These are phyloP conservation scores for Planococcus citri DNA, from an alignment of 1,140 invertebrate species.

Conservation along the genomic window DNA sequence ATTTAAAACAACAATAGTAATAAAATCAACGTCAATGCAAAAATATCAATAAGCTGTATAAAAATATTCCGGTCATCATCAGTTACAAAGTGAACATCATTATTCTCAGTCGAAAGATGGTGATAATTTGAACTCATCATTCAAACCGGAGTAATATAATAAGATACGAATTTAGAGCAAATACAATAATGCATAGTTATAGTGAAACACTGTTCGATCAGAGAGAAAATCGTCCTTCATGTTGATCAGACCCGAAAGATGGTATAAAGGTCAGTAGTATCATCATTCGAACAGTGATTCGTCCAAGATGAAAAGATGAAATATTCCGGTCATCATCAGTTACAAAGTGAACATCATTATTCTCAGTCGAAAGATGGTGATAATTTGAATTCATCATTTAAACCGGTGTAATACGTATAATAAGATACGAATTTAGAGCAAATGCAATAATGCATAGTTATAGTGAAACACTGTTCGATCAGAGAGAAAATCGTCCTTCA, in stretches of 20 bases:
- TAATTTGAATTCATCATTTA: conserved; percentile 3
- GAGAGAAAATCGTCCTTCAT: not conserved
- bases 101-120: conserved; percentile 11
- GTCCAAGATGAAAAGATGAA: no score
- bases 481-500: not conserved
- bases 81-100: not conserved
- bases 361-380: conserved; percentile 15
- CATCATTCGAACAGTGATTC: not conserved
- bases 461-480: no score
- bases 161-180: no score
- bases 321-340: not conserved
- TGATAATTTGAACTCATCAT: conserved; percentile 13
- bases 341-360: not conserved
- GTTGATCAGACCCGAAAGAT: conserved; percentile 11
- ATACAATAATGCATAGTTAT: no score
- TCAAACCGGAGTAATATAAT: not conserved
- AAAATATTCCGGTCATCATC: not conserved
- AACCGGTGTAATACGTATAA: no score
- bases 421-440: no score
- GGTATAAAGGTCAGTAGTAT: not conserved
- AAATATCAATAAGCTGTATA: no score
- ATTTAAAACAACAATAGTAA: no score
- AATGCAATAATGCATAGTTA: no score
- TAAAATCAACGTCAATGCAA: not conserved
- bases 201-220: no score